Percentiles rank a stretch among this genome's conserved stretches.
phyloP scores from a whole-genome alignment of 2,888 invertebrate species.

The Rugalucina vietnamica region DNA sequence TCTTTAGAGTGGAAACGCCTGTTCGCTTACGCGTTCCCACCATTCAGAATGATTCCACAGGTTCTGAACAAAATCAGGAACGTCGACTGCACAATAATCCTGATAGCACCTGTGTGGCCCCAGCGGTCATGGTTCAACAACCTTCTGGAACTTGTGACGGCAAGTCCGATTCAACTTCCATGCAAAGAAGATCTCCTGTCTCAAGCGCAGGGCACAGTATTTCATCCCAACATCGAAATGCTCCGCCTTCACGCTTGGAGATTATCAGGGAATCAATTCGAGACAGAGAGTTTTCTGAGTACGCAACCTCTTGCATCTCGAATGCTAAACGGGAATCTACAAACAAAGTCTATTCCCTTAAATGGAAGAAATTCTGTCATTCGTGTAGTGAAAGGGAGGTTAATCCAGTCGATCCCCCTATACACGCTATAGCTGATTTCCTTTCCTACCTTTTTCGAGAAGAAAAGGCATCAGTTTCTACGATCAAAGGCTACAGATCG shows the following conservation, averaged over 20 bases:
- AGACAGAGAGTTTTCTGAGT: neutral
- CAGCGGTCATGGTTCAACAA: neutral
- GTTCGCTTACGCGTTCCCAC: neutral
- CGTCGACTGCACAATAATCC: neutral
- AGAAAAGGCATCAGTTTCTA: neutral
- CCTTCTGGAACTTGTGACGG: neutral
- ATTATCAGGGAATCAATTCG: neutral
- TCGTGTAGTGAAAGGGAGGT: neutral
- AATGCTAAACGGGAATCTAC: neutral
- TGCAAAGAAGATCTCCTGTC: neutral
- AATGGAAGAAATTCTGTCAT: neutral
- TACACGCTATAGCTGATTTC: neutral
- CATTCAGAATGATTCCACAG: neutral
- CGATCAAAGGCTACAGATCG: neutral
- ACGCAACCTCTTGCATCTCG: neutral
- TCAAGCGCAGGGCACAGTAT: neutral
- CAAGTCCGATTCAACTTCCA: neutral
- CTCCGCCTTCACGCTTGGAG: slow-evolving; percentile 4
- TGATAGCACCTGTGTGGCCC: neutral
- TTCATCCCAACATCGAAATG: neutral
- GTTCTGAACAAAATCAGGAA: neutral
- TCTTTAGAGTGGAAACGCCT: neutral
- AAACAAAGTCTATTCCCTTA: neutral
- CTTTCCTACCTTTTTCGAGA: neutral
- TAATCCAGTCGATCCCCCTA: no score